Evolutionary conservation across 2,113 vertebrate genomes (phyloP).

Genomic region (Polypterus bichir): DNA sequence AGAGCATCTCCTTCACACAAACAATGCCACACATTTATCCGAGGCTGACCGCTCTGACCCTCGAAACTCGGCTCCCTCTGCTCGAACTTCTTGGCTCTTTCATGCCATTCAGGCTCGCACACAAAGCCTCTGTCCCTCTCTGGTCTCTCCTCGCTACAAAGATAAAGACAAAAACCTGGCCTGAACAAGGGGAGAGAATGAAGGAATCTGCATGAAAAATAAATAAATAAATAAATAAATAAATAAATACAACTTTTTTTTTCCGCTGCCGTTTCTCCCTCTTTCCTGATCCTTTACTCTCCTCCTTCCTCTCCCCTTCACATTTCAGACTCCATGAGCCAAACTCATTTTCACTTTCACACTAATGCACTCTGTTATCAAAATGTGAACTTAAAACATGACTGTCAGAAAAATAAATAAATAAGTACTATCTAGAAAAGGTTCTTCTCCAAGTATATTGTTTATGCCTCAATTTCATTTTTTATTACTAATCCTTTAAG

Average conservation of each 20-base stretch:
- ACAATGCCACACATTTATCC: slow-evolving; percentile 91
- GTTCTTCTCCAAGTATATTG: too few relatives aligned
- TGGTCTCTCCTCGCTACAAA: slow-evolving; percentile 36
- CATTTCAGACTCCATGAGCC: too few relatives aligned
- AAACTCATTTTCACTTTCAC: too few relatives aligned
- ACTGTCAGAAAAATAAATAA: too few relatives aligned
- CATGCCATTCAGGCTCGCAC: slow-evolving; percentile 63
- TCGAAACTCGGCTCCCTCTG: slow-evolving; percentile 79
- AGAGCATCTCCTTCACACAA: slow-evolving; percentile 80
- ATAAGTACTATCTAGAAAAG: too few relatives aligned
- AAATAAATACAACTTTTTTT: too few relatives aligned
- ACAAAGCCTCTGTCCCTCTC: slow-evolving; percentile 64
- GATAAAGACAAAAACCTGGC: slow-evolving; percentile 54
- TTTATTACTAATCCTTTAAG: too few relatives aligned
- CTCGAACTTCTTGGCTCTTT: slow-evolving; percentile 70
- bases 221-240: too few relatives aligned
- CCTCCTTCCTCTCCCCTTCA: too few relatives aligned
- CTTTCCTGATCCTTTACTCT: slow-evolving; percentile 27
- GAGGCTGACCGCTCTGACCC: slow-evolving; percentile 81
- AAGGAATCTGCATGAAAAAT: slow-evolving; percentile 61
- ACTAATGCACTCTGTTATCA: too few relatives aligned
- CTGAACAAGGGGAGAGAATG: slow-evolving; percentile 38
- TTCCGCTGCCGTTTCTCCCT: slow-evolving; percentile 19
- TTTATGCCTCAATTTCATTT: too few relatives aligned
- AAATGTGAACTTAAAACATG: too few relatives aligned